Base-by-base conservation (phyloP, 2,888 invertebrate genomes). In the Magallana nippona region DNA sequence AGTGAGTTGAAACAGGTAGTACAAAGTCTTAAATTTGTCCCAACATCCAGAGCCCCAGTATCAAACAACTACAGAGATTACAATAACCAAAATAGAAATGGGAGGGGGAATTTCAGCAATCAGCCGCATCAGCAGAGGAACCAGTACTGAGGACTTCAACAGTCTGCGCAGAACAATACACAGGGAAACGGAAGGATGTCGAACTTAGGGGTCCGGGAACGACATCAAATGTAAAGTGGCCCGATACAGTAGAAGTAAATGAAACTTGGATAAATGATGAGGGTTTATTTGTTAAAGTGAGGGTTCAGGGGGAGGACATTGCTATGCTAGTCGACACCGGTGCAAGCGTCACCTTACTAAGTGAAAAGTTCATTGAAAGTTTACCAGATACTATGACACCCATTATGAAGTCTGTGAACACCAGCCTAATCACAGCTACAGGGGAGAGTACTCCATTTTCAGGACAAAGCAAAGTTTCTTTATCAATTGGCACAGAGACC, bases 151-250 rank as follows among this genome's bases (percentile, higher is more conserved):
- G n/a, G n/a, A n/a, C n/a, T n/a, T n/a, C n/a, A n/a, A n/a, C 10
- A 81, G 81, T 22, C 60, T 17, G 3, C 11, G 57, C 55, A 44
- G 32, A 58, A 15, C 19, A 55, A 8, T 56, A 71, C 1, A 27
- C 84, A 60, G 81, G 84, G 84, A 84, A 84, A 84, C 84, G 19
- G 5, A 19, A 11, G 27, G 15, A 2, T 55, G 84, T 84, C 84
- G 57, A 58, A 56, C 58, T 78, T 60, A 55, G 15, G 81, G 81
- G 84, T 78, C 84, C 78, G 62, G 62, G 78, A 32, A n/a, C n/a
- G 81, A 81, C 83, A 17, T 60, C 19, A 27, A 27, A 27, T 19
- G 27, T 78, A 58, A 62, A 62, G 3, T 27, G 71, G 71, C 55
- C 81, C 55, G 44, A 32, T 55, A 19, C 55, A 55, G 62, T 83